phyloP scores from a whole-genome alignment of 2,888 invertebrate species.

The Cephus pygmeus region DNA sequence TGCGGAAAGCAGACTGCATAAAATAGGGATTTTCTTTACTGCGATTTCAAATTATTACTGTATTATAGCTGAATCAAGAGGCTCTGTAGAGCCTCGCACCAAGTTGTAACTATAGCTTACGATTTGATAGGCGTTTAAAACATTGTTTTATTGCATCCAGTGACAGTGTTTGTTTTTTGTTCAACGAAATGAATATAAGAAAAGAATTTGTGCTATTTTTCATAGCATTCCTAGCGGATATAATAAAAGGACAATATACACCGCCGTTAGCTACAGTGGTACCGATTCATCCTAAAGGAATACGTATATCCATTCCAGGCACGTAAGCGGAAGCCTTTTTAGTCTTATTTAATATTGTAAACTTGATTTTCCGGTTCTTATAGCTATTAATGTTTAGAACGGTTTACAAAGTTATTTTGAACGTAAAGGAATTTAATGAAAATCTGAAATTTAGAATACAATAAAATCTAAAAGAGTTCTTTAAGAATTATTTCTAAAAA shows the following conservation, averaged over 20 bases:
- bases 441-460: neutral
- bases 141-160: neutral
- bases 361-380: slow-evolving; percentile 4
- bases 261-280: slow-evolving; percentile 70
- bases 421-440: neutral
- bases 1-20: neutral
- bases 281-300: slow-evolving; percentile 72
- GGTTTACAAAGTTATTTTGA: slow-evolving; percentile 2
- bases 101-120: neutral
- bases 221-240: neutral
- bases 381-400: neutral
- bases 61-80: neutral
- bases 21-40: neutral
- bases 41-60: neutral
- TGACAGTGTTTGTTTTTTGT: neutral
- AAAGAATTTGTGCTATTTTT: neutral
- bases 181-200: neutral
- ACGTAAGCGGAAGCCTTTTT: slow-evolving; percentile 36
- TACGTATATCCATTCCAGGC: slow-evolving; percentile 74
- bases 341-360: slow-evolving; percentile 6
- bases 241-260: slow-evolving; percentile 6
- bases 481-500: neutral
- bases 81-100: neutral
- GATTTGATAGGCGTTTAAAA: neutral
- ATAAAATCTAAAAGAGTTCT: neutral